Conservation (phyloP, 2,113 vertebrate genomes). For the Sarotherodon lohbergeri region DNA sequence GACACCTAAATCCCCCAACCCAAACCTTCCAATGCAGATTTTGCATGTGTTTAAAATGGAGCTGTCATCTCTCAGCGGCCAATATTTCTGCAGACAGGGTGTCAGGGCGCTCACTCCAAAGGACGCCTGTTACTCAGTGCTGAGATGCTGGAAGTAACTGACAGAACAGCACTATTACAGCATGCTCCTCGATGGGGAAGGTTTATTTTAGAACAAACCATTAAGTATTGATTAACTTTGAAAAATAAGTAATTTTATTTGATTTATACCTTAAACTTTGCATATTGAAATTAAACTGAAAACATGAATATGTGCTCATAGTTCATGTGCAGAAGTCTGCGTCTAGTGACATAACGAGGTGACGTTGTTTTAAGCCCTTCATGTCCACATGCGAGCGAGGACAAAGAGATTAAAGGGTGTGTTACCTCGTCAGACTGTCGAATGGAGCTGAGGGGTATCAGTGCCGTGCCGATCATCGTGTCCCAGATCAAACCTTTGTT, state of each 20-base stretch:
- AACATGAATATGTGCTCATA: not conserved
- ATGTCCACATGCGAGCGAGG: not conserved
- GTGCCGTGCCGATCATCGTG: slow-evolving; percentile 89
- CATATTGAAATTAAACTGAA: not conserved
- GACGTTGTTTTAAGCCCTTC: not conserved
- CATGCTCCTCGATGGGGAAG: fast-evolving
- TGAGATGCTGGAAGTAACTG: fast-evolving
- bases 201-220: not conserved
- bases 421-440: slow-evolving; percentile 89
- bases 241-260: not conserved
- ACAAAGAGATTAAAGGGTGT: not conserved
- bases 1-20: not conserved
- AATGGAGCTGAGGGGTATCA: slow-evolving; percentile 86
- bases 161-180: not conserved
- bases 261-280: fast-evolving
- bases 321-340: not conserved
- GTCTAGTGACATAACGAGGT: fast-evolving
- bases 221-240: not conserved
- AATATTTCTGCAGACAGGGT: fast-evolving
- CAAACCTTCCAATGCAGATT: not conserved
- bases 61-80: fast-evolving
- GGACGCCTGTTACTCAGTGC: not conserved
- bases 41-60: not conserved
- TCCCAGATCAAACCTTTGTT: slow-evolving; percentile 99
- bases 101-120: not conserved